phyloP scores from a whole-genome alignment of 2,888 invertebrate species.

The Erpobdella octoculata region DNA sequence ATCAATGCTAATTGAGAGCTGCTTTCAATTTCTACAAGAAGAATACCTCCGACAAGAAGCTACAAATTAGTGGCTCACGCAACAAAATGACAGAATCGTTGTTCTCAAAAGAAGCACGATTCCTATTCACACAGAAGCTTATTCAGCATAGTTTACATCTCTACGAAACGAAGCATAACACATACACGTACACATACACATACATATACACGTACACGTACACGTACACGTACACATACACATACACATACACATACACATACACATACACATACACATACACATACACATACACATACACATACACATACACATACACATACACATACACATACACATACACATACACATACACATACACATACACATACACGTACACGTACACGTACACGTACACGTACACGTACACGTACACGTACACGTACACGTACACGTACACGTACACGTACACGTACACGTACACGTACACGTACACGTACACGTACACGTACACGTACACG shows the following conservation, averaged over 20 bases:
- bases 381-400: not conserved
- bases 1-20: too few relatives aligned
- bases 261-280: not conserved
- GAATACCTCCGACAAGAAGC: too few relatives aligned
- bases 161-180: too few relatives aligned
- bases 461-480: constrained; percentile 24
- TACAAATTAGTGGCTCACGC: too few relatives aligned
- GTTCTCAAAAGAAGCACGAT: too few relatives aligned
- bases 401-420: not conserved
- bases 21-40: too few relatives aligned
- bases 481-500: constrained; percentile 19
- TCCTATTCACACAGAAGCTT: too few relatives aligned
- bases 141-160: too few relatives aligned
- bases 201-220: not conserved
- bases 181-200: too few relatives aligned
- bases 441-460: constrained; percentile 20
- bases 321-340: not conserved
- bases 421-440: constrained; percentile 5
- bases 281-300: not conserved
- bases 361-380: not conserved
- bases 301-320: not conserved
- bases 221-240: not conserved
- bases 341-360: not conserved
- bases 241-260: not conserved
- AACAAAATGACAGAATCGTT: too few relatives aligned